Evolutionary conservation across 2,797 vertebrate genomes (phyloP).

Genomic region (Platyrinchus mystaceus): DNA sequence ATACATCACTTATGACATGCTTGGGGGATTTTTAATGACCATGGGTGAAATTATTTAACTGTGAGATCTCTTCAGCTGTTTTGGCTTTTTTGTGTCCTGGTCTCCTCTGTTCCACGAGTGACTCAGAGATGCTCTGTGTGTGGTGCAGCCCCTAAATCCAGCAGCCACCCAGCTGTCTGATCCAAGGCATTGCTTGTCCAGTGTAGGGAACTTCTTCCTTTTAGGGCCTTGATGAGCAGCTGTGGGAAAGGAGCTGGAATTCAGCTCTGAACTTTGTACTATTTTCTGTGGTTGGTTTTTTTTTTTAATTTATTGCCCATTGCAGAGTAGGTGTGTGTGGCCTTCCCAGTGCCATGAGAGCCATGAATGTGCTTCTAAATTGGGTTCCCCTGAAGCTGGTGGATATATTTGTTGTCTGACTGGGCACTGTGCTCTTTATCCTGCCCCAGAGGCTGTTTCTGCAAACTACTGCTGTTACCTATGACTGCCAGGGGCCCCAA

Average conservation of each 20-base stretch:
- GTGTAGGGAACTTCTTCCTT: constrained; percentile 13
- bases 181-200: neutral
- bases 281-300: neutral
- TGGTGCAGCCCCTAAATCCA: neutral
- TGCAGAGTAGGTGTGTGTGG: neutral
- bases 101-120: neutral
- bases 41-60: neutral
- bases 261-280: neutral
- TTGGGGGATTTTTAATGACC: neutral
- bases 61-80: neutral
- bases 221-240: neutral
- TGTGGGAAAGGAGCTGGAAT: constrained; percentile 14
- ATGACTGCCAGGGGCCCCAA: neutral
- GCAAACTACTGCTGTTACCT: neutral
- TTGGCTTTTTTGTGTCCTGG: neutral
- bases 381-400: neutral
- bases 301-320: neutral
- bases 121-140: neutral
- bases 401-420: neutral
- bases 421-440: neutral
- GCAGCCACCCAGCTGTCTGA: neutral
- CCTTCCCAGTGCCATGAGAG: neutral
- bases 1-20: fast-evolving
- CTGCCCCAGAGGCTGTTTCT: neutral
- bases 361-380: neutral